These are phyloP conservation scores for Bedellia somnulentella DNA, from an alignment of 2,888 invertebrate genomes.

Conservation along the genomic window DNA sequence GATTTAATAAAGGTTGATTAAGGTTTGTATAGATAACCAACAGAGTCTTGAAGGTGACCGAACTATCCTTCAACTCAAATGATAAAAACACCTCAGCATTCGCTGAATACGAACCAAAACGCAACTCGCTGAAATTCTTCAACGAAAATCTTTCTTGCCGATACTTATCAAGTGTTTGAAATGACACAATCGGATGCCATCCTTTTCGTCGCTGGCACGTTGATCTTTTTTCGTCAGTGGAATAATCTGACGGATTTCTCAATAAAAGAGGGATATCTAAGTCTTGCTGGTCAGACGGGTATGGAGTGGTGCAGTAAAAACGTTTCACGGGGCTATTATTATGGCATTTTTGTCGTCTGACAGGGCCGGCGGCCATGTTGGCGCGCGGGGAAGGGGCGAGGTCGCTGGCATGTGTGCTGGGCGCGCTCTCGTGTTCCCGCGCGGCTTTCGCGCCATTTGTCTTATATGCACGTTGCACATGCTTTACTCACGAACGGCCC, in stretches of 20 bases:
- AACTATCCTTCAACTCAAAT: constrained; percentile 28
- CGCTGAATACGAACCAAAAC: constrained; percentile 46
- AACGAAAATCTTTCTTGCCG: constrained; percentile 37
- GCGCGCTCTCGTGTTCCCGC: constrained; percentile 15
- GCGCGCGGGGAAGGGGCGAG: constrained; percentile 19
- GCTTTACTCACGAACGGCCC: too few relatives aligned
- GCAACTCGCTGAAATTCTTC: constrained; percentile 45
- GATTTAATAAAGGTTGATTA: too few relatives aligned
- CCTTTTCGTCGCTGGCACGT: constrained; percentile 25
- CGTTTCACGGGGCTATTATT: constrained; percentile 56
- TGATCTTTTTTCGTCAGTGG: constrained; percentile 30
- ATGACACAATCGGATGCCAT: constrained; percentile 59
- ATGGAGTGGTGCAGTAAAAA: constrained; percentile 59
- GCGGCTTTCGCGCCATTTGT: constrained; percentile 46
- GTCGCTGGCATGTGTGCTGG: constrained; percentile 18
- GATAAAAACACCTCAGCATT: constrained; percentile 34
- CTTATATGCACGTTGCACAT: constrained; percentile 58
- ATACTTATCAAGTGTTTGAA: constrained; percentile 63
- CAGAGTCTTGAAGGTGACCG: constrained; percentile 53
- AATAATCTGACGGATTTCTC: constrained; percentile 62
- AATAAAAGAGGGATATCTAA: constrained; percentile 59
- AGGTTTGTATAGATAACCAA: too few relatives aligned
- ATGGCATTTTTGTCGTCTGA: constrained; percentile 64
- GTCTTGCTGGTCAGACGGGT: constrained; percentile 33
- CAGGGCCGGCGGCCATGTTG: constrained; percentile 54